A percentile compares a stretch with the other conserved stretches of the same genome.
Conservation (phyloP, 1,140 invertebrate genomes). For the Trichoplusia ni region DNA sequence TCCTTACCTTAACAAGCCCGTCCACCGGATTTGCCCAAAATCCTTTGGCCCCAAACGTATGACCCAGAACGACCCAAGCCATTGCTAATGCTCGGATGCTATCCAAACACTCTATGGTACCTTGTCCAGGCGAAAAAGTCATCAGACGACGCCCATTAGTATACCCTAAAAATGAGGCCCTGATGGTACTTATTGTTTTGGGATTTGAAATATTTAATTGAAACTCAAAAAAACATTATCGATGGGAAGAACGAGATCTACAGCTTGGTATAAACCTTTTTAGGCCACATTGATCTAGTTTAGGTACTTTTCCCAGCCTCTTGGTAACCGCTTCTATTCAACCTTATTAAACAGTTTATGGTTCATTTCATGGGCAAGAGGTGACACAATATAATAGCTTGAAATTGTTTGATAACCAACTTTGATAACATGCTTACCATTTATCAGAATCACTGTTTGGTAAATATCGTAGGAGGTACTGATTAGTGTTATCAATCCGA, state of each 20-base stretch:
- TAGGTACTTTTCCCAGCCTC: no score
- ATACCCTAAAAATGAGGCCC: conserved; percentile 71
- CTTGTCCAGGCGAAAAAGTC: conserved; percentile 43
- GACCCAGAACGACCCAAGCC: conserved; percentile 81
- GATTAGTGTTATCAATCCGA: conserved; percentile 43
- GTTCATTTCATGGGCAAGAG: no score
- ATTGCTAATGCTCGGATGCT: conserved; percentile 81
- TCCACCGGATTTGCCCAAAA: conserved; percentile 59
- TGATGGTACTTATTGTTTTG: neutral
- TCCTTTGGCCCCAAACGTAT: conserved; percentile 51
- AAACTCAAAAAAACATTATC: conserved; percentile 12
- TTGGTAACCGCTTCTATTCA: no score
- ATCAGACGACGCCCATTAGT: conserved; percentile 75
- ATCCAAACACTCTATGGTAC: conserved; percentile 76
- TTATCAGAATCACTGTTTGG: conserved; percentile 38
- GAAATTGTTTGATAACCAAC: no score
- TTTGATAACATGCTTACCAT: no score
- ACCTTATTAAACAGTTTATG: no score
- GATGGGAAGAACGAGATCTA: no score
- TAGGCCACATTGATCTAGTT: no score
- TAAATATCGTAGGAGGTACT: conserved; percentile 49
- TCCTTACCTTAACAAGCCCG: conserved; percentile 33
- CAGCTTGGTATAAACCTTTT: no score
- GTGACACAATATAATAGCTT: no score
- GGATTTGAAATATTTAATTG: conserved; percentile 18